These are phyloP conservation scores for Periophthalmus modestus DNA, from an alignment of 2,113 vertebrate genomes.

Conservation along the genomic window DNA sequence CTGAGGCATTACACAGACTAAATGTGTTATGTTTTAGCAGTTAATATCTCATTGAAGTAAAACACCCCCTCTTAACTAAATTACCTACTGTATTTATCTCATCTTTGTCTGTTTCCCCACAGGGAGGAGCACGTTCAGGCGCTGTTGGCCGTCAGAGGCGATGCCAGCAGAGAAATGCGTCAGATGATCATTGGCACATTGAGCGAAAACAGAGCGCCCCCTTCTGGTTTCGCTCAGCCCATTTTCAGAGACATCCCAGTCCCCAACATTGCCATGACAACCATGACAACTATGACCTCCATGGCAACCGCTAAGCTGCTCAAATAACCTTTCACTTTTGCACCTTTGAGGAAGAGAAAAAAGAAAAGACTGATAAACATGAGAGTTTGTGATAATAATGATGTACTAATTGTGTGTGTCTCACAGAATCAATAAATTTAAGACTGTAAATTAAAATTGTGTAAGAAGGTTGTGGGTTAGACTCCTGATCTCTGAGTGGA, in stretches of 20 bases:
- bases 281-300: slow-evolving; percentile 88
- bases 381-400: neutral
- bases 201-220: slow-evolving; percentile 84
- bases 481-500: too few relatives aligned
- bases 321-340: slow-evolving; percentile 75
- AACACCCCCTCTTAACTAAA: too few relatives aligned
- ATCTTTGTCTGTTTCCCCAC: neutral
- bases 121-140: slow-evolving; percentile 96
- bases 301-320: slow-evolving; percentile 92
- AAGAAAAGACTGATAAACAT: neutral
- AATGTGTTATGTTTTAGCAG: too few relatives aligned
- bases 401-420: neutral
- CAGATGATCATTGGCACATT: slow-evolving; percentile 95
- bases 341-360: neutral
- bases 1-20: too few relatives aligned
- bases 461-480: too few relatives aligned
- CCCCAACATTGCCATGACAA: slow-evolving; percentile 82
- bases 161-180: slow-evolving; percentile 93
- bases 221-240: slow-evolving; percentile 78
- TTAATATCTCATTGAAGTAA: too few relatives aligned
- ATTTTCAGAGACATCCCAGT: slow-evolving; percentile 93
- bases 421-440: neutral
- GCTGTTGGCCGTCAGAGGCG: slow-evolving; percentile 87
- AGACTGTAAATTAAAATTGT: neutral
- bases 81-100: too few relatives aligned